These are phyloP conservation scores for Drosophila eohydei DNA, from an alignment of 2,888 invertebrate genomes.

Conservation along the genomic window DNA sequence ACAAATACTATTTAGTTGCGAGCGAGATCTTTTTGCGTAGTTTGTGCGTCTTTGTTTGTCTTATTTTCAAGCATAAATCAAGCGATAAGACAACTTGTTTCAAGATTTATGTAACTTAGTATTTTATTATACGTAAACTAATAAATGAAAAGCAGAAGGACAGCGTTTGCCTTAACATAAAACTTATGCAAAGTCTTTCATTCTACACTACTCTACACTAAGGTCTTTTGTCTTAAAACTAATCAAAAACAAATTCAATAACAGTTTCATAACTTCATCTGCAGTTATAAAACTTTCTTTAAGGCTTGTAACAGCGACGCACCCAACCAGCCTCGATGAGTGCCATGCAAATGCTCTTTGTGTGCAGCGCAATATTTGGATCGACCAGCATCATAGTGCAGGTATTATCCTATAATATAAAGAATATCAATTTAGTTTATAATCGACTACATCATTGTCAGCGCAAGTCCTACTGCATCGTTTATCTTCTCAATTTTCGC, in stretches of 20 bases:
- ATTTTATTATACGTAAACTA: constrained; percentile 85
- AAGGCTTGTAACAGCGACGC: constrained; percentile 41
- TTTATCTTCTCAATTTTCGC: constrained; percentile 76
- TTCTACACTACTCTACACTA: neutral
- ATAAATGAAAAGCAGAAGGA: constrained; percentile 85
- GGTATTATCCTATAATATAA: constrained; percentile 60
- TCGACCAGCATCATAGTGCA: constrained; percentile 77
- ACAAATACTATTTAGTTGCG: constrained; percentile 65
- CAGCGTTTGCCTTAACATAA: constrained; percentile 84
- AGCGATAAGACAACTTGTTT: constrained; percentile 64
- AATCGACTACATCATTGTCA: no score
- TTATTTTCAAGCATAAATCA: constrained; percentile 60
- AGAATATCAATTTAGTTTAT: neutral
- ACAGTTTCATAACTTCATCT: neutral
- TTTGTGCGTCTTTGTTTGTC: constrained; percentile 76
- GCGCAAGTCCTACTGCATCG: constrained; percentile 43
- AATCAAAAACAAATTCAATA: neutral
- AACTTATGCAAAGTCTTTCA: constrained; percentile 41
- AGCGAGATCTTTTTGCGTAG: constrained; percentile 70
- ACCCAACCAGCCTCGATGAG: constrained; percentile 49
- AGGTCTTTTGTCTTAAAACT: constrained; percentile 52
- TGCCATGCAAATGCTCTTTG: constrained; percentile 39
- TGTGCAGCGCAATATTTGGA: constrained; percentile 20
- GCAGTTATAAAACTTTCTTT: neutral
- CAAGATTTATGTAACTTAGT: constrained; percentile 82